phyloP scores from a whole-genome alignment of 2,797 vertebrate species.

The Dermochelys coriacea region DNA sequence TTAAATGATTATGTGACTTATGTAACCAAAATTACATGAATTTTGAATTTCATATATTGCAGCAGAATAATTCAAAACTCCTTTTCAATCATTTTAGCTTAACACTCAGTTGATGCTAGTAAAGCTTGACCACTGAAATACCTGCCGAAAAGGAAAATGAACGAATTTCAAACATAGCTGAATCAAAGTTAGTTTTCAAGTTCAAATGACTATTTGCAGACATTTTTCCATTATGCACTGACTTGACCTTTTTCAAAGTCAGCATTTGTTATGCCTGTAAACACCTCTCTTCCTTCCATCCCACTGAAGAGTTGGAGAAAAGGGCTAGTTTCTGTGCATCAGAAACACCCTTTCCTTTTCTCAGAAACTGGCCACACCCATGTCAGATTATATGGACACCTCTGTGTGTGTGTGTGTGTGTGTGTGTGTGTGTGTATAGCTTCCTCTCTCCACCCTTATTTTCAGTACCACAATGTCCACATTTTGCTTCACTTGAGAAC shows the following conservation, averaged over 20 bases:
- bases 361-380: background rate
- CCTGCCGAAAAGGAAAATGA: background rate
- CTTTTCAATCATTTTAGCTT: background rate
- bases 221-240: background rate
- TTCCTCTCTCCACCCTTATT: background rate
- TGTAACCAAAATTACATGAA: slow-evolving; percentile 5
- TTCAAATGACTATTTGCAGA: background rate
- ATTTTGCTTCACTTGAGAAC: background rate
- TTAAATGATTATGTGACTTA: slow-evolving; percentile 38
- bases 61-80: slow-evolving; percentile 10
- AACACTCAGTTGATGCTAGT: background rate
- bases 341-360: background rate
- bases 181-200: background rate
- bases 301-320: background rate
- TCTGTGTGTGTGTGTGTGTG: background rate
- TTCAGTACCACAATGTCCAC: background rate
- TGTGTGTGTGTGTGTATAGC: no score
- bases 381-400: background rate
- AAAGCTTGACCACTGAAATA: background rate
- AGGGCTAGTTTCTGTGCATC: background rate
- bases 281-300: background rate
- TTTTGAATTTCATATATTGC: background rate
- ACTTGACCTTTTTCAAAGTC: background rate
- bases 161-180: background rate
- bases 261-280: background rate